Evolutionary conservation across 2,113 vertebrate species (phyloP), one percentile per base, ranked within the genome.

Genomic region (Okapia johnstoni): DNA sequence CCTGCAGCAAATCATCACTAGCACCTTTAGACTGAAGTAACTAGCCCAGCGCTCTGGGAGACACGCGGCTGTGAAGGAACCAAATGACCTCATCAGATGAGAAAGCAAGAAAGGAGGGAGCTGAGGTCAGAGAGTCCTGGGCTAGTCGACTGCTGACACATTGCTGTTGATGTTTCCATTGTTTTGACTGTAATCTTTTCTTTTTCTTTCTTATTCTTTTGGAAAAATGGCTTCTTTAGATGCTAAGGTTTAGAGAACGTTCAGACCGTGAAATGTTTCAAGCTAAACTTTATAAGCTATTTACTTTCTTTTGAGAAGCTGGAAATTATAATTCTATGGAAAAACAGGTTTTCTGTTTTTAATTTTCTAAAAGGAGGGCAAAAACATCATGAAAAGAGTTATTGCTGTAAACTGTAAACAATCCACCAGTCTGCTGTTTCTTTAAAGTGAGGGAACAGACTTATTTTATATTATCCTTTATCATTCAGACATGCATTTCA

Each of bases 81-180:
- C 16, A 3, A 12, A 25, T 1, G 28, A 46, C 25, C 58, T 12
- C 16, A 0, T 70, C 25, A 2, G 54, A 25, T 17, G 58, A 54
- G 46, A 14, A 26, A 19, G 25, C 2, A 7, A 46, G 21, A 81
- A 60, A n/a, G 5, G 43, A n/a, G 17, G 5, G 14, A 28, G 33
- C 5, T 70, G 19, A 46, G 79, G 46, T 85, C 33, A 36, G 4
- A 76, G 25, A 46, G 50, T 46, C 84, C 50, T 40, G 1, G 1
- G 77, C 23, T 55, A 52, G 60, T 36, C 0, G 0, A n/a, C 12
- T 40, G 15, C 30, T 11, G 30, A 46, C 8, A 5, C 1, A 0
- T 25, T 46, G 33, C 36, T 66, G 26, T 40, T 40, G 77, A 16
- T 66, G 3, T 58, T 93, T 81, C 46, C 50, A 21, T 61, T 26